A percentile compares a stretch with the other conserved stretches of the same genome.
phyloP scores from a whole-genome alignment of 2,113 vertebrate species.

The Procavia capensis region DNA sequence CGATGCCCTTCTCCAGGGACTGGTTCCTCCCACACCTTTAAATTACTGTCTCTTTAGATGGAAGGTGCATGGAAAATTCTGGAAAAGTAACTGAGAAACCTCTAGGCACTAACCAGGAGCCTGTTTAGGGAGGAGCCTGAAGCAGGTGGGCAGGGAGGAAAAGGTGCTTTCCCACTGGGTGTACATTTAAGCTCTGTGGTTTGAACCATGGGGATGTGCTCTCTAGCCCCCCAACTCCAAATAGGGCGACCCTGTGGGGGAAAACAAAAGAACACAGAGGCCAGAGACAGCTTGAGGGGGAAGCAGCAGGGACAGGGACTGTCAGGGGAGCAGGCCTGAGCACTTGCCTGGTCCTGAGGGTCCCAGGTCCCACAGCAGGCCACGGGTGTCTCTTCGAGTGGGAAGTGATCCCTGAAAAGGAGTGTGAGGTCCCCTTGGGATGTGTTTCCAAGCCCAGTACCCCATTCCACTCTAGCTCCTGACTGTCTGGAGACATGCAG shows the following conservation, averaged over 20 bases:
- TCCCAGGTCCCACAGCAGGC: constrained; percentile 90
- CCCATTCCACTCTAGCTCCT: not conserved
- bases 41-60: fast-evolving
- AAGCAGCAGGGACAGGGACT: too few species aligned
- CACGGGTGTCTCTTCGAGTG: constrained; percentile 85
- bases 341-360: constrained; percentile 49
- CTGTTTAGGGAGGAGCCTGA: not conserved
- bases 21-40: too few species aligned
- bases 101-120: not conserved
- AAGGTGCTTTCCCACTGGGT: fast-evolving
- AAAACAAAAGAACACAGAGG: not conserved
- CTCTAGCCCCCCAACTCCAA: not conserved
- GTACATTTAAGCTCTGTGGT: not conserved
- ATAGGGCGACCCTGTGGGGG: fast-evolving
- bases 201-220: not conserved
- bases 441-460: too few species aligned
- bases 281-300: too few species aligned
- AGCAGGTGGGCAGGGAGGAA: not conserved
- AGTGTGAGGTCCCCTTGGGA: not conserved
- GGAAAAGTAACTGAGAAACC: not conserved
- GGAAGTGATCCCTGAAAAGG: constrained; percentile 76
- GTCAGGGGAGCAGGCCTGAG: too few species aligned
- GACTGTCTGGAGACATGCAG: fast-evolving
- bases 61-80: not conserved
- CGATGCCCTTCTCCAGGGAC: too few species aligned